Evolutionary conservation across 1,140 invertebrate species (phyloP).

Genomic region (Daktulosphaira vitifoliae): DNA sequence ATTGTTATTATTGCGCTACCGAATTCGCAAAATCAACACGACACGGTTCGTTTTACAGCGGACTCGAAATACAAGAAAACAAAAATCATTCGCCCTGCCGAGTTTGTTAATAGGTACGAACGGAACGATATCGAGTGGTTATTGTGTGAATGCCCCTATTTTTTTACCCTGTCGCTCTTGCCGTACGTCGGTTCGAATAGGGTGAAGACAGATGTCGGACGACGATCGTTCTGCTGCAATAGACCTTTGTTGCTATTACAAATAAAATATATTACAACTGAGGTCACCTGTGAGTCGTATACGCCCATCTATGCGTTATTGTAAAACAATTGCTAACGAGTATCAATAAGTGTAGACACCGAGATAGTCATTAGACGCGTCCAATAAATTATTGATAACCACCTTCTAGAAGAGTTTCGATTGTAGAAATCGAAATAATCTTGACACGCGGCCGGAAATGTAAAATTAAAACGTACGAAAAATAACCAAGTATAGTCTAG

Average conservation of each 20-base stretch:
- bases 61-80: neutral
- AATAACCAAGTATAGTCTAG: too few relatives aligned
- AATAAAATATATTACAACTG: conserved; percentile 1
- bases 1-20: conserved; percentile 31
- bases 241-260: conserved; percentile 16
- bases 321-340: too few relatives aligned
- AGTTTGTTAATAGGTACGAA: neutral
- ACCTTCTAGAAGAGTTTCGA: too few relatives aligned
- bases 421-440: too few relatives aligned
- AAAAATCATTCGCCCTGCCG: conserved; percentile 2
- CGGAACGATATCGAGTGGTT: conserved; percentile 22
- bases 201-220: conserved; percentile 27
- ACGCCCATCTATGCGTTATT: too few relatives aligned
- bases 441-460: too few relatives aligned
- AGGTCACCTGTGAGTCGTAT: too few relatives aligned
- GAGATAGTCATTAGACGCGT: too few relatives aligned
- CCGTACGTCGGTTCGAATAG: conserved; percentile 4
- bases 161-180: neutral
- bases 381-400: too few relatives aligned
- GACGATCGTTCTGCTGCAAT: neutral
- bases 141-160: conserved; percentile 28
- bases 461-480: too few relatives aligned
- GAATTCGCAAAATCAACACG: conserved; percentile 28
- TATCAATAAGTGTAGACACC: too few relatives aligned
- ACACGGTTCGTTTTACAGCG: neutral